Base-by-base conservation (phyloP, 2,888 invertebrate genomes). In the Andrena marginata region DNA sequence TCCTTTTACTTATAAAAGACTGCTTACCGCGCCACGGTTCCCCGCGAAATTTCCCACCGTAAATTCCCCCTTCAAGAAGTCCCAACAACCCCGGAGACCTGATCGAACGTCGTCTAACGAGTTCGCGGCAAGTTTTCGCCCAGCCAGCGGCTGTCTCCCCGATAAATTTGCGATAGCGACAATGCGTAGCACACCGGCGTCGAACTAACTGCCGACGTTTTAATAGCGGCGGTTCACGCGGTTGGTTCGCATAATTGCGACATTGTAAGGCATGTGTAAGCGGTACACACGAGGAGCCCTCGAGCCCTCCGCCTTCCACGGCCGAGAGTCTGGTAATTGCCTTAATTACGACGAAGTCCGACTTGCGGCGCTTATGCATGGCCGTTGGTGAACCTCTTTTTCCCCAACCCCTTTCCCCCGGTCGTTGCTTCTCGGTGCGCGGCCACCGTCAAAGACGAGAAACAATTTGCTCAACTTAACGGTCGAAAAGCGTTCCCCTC, bases 311-410 rank as follows among this genome's bases (percentile, higher is more conserved):
- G 29, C 67, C 65, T 80, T 68, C 70, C 65, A 72, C 76, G 82
- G 71, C 70, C 85, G 80, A 85, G 85, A 85, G 88, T 85, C 82
- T 77, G 86, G 88, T 88, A 89, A 92, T 91, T 91, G 91, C 91
- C 89, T 91, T 92, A 92, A 92, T 92, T 91, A 91, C 90, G 84
- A 91, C 90, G 78, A 76, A 86, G 88, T 86, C 85, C 86, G 87
- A 87, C 85, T 85, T 81, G 69, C 78, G 56, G 23, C 88, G 87
- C 84, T 89, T 87, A 78, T 73, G 72, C 69, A 79, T 63, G 68
- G 42, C 76, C 83, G 75, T 80, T 74, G 65, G 69, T 77, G 85
- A 89, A 89, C 70, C 82, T 82, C 67, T 63, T 51, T 69, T 48
- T 26, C 10, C 10, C 56, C 42, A 42, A 16, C 42, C 42, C 13